Evolutionary conservation across 2,797 vertebrate genomes (phyloP).

Genomic region (Lutjanus argentimaculatus): DNA sequence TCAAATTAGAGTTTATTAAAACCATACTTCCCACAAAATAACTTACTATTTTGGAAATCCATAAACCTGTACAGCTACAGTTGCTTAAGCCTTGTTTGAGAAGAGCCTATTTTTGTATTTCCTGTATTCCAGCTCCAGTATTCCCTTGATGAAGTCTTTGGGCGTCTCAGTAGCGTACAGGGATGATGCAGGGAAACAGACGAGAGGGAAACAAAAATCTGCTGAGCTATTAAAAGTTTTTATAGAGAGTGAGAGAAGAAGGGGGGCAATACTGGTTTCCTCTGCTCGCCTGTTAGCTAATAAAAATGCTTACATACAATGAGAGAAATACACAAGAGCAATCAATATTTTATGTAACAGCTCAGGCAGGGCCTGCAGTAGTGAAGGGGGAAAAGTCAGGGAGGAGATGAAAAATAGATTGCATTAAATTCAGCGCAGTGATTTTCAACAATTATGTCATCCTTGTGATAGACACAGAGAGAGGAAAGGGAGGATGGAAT

Average conservation of each 20-base stretch:
- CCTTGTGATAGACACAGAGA: conserved; percentile 51
- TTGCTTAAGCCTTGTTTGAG: conserved; percentile 29
- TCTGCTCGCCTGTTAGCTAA: conserved; percentile 80
- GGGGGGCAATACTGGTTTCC: conserved; percentile 60
- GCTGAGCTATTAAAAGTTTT: conserved; percentile 79
- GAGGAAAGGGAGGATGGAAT: conserved; percentile 48
- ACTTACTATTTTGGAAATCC: conserved; percentile 1
- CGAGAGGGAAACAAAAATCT: conserved; percentile 67
- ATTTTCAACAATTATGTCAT: conserved; percentile 69
- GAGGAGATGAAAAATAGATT: conserved; percentile 77
- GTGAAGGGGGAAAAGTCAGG: conserved; percentile 45
- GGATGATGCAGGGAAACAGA: conserved; percentile 76
- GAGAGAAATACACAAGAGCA: conserved; percentile 80
- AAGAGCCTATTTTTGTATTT: conserved; percentile 61
- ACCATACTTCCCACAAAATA: conserved; percentile 15
- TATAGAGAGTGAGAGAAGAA: conserved; percentile 52
- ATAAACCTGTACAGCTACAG: conserved; percentile 37
- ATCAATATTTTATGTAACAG: conserved; percentile 88
- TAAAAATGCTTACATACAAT: conserved; percentile 87
- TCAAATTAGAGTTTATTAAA: conserved; percentile 3
- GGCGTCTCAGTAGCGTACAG: conserved; percentile 58
- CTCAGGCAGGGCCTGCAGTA: conserved; percentile 62
- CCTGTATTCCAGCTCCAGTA: conserved; percentile 50
- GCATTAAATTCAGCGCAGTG: conserved; percentile 69
- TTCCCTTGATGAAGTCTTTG: conserved; percentile 64